phyloP scores from a whole-genome alignment of 2,888 invertebrate species.

The Aethes cnicana region DNA sequence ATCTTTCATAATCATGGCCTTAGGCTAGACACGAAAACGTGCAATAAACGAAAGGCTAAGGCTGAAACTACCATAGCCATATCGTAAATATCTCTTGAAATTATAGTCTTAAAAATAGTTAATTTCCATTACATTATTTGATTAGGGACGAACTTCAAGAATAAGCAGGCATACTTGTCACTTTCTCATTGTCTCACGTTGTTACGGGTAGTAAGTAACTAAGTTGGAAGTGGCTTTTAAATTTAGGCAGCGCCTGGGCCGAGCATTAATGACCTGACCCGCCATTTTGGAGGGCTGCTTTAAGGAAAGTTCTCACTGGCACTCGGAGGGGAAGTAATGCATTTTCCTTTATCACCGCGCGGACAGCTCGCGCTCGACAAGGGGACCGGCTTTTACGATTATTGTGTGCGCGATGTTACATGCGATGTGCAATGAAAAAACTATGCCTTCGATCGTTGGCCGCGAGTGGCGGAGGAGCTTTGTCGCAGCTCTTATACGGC shows the following conservation, averaged over 20 bases:
- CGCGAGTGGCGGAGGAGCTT: slow-evolving; percentile 43
- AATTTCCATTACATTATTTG: too few species aligned
- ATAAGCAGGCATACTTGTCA: slow-evolving; percentile 42
- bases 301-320: slow-evolving; percentile 61
- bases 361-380: slow-evolving; percentile 73
- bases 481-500: slow-evolving; percentile 8
- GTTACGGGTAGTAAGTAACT: slow-evolving; percentile 51
- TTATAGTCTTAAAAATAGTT: too few species aligned
- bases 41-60: too few species aligned
- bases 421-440: slow-evolving; percentile 60
- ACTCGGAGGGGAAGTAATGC: slow-evolving; percentile 75
- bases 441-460: slow-evolving; percentile 51
- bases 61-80: too few species aligned
- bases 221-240: slow-evolving; percentile 69
- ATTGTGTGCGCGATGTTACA: slow-evolving; percentile 70
- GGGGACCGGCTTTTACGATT: slow-evolving; percentile 77
- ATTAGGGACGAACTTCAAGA: too few species aligned
- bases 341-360: slow-evolving; percentile 78
- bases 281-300: slow-evolving; percentile 73
- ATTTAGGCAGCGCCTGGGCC: slow-evolving; percentile 63
- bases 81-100: too few species aligned
- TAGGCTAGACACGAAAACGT: not conserved
- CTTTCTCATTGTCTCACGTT: slow-evolving; percentile 44
- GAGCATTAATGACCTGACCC: slow-evolving; percentile 69
- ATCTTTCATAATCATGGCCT: too few species aligned